Base-by-base conservation (phyloP, 2,888 invertebrate species). In the Achlya flavicornis region DNA sequence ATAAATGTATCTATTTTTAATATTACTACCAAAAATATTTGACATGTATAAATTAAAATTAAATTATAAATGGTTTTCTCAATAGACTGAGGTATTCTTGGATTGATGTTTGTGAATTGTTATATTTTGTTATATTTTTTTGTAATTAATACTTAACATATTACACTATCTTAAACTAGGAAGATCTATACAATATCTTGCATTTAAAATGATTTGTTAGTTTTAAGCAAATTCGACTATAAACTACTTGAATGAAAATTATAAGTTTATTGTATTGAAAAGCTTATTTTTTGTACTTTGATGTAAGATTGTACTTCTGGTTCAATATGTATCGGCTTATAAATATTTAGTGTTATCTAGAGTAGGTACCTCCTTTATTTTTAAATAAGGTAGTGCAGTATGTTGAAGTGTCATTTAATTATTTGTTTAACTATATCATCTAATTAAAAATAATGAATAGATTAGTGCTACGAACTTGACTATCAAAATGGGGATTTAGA, bases 81-180 rank as follows among this genome's bases (percentile, higher is more conserved):
- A 71, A 71, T 67, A 69, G 77, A 75, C 78, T 77, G 77, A 77
- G 68, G 67, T 68, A 65, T 68, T 67, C 16, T 53, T 53, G 10
- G 53, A 67, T 68, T 65, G 57, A 68, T 62, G 71, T 41, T 66
- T 6, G 48, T 14, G 43, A 46, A 73, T 70, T 69, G 67, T 75
- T 73, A 66, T 71, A 64, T 64, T 66, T 63, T 70, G 61, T 67
- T 62, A 26, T 26, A 26, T 69, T 70, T 71, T 26, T 70, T 74
- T 73, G 62, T 58, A 57, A 66, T 62, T 16, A 48, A 26, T 58
- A 67, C 58, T 64, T 46, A 62, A 65, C 64, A 68, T 53, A 63
- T 72, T 79, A 70, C 73, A 77, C 66, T 77, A 66, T 69, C 64
- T 64, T 68, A 60, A 16, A 19, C 8, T 19, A 53, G 3, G 7